These are phyloP conservation scores for Galbula dea DNA, from an alignment of 2,113 vertebrate species.

Conservation along the genomic window DNA sequence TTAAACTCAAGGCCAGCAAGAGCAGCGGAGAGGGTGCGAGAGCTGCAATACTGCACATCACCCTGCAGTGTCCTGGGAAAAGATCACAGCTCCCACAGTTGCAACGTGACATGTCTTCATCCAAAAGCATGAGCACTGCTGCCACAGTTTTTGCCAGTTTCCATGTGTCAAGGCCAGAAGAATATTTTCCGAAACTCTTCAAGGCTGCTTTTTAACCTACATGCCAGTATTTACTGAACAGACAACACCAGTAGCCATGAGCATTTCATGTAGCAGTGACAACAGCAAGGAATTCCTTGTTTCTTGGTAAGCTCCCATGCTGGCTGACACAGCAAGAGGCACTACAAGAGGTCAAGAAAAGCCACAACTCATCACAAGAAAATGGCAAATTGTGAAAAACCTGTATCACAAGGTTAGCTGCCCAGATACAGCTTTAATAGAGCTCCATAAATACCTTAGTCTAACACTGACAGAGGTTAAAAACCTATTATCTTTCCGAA, in stretches of 20 bases:
- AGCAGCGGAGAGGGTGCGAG: background rate
- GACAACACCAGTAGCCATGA: background rate
- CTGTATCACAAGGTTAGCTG: background rate
- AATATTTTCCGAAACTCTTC: background rate
- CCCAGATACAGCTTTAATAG: background rate
- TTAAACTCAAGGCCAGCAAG: background rate
- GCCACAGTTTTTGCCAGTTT: background rate
- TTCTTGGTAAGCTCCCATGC: background rate
- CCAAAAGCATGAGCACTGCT: accelerated
- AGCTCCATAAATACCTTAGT: constrained; percentile 38
- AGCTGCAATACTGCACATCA: accelerated
- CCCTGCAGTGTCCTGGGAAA: background rate
- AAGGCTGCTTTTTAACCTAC: background rate
- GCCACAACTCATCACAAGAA: background rate
- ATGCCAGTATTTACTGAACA: background rate
- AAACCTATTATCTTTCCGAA: constrained; percentile 65
- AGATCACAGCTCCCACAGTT: background rate
- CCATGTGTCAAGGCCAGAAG: background rate
- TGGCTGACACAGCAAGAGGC: background rate
- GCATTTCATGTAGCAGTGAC: background rate
- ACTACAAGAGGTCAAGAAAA: background rate
- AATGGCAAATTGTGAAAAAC: constrained; percentile 9
- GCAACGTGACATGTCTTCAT: background rate
- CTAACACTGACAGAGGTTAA: constrained; percentile 66
- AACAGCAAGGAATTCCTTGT: background rate